Percentiles rank a stretch among this genome's conserved stretches.
These are phyloP conservation scores for Macroteleia sp. DNA, from an alignment of 2,888 invertebrate genomes.

Conservation along the genomic window DNA sequence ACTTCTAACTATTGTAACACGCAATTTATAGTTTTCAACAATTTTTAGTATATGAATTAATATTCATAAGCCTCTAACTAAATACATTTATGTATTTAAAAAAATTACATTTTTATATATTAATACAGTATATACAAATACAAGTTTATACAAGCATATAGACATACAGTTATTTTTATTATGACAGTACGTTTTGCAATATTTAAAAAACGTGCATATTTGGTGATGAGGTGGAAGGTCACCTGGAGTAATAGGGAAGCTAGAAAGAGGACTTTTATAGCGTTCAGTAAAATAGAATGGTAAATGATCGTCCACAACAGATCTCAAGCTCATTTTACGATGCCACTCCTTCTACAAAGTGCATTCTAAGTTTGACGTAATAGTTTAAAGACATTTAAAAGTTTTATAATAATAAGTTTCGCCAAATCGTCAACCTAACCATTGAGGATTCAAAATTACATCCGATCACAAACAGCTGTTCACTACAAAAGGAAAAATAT, in stretches of 20 bases:
- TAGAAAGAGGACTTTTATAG: conserved; percentile 70
- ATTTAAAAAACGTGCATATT: neutral
- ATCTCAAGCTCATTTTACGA: conserved; percentile 67
- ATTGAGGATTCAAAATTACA: conserved; percentile 10
- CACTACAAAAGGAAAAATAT: conserved; percentile 1
- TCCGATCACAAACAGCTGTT: neutral
- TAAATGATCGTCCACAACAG: conserved; percentile 65
- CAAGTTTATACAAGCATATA: no score
- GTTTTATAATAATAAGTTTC: conserved; percentile 57
- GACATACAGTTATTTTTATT: no score
- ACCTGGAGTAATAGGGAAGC: conserved; percentile 71
- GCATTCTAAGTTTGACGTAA: conserved; percentile 64
- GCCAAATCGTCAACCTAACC: conserved; percentile 20
- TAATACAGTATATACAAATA: no score
- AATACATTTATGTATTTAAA: no score
- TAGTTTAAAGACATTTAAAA: conserved; percentile 51
- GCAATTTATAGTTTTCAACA: no score
- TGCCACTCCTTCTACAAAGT: conserved; percentile 67
- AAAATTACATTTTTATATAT: no score
- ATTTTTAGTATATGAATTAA: no score
- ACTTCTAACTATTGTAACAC: no score
- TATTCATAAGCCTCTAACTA: no score
- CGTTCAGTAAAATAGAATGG: conserved; percentile 69
- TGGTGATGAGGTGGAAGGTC: conserved; percentile 24
- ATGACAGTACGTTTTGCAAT: neutral